Base-by-base conservation (phyloP, 2,113 vertebrate genomes). In the Gymnobelideus leadbeateri region DNA sequence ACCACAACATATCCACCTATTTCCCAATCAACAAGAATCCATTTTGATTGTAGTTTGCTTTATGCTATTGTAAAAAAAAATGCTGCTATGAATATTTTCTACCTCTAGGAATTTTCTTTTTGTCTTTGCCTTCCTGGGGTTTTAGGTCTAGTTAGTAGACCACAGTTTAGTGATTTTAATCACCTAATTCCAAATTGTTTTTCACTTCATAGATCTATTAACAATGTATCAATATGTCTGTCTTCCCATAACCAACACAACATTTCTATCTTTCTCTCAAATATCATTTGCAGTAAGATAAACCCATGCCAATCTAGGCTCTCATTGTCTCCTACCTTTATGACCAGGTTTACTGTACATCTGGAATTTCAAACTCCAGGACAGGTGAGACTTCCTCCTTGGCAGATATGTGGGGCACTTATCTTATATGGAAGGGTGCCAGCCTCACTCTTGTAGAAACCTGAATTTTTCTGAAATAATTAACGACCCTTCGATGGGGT, bases 391-490 rank as follows among this genome's bases (percentile, higher is more conserved):
- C 9, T 6, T 24, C 37, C 90, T 55, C 11, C 47, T 92, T 3
- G 9, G 93, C 57, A 94, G 51, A 61, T 25, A 25, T 10, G 1
- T 11, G 47, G 54, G 8, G 43, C 43, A 1, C 49, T 92, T 51
- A 89, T 21, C 47, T 93, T 54, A 49, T 92, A 31, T 57, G 31
- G 23, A 19, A 26, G 26, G 24, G 14, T 50, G 11, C 57, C 0
- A 10, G 57, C 11, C 91, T 89, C 31, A 93, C 50, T 89, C 31
- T 28, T 77, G 31, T 53, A 28, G 24, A 68, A 94, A 43, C 94
- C 91, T 91, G 90, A 90, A 43, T 61, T 95, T 21, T 37, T 68
- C 92, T 24, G 31, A 54, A 61, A 28, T 61, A 28, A 61, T 61
- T 61, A 61, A 61, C 31, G 26, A 61, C 26, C 28, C 28, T 61